phyloP scores from a whole-genome alignment of 1,140 invertebrate genomes.

The Cyclargus thomasi region DNA sequence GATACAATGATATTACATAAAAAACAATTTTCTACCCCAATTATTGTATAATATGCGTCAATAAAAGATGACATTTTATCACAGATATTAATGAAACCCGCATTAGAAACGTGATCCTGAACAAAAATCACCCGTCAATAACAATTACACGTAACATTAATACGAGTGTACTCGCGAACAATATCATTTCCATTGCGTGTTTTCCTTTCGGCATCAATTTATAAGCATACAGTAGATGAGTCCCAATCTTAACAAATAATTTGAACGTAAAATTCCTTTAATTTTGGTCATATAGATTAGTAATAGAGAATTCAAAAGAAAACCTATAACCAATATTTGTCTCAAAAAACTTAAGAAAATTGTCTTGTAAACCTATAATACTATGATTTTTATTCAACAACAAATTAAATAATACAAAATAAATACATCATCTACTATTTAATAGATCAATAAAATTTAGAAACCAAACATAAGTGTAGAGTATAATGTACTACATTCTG shows the following conservation, averaged over 20 bases:
- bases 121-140: constrained; percentile 43
- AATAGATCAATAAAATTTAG: background rate
- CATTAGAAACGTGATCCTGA: constrained; percentile 29
- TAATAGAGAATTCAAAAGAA: too few species aligned
- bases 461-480: constrained; percentile 7
- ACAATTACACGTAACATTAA: constrained; percentile 39
- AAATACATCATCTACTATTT: background rate
- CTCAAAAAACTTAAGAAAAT: too few species aligned
- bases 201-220: constrained; percentile 3
- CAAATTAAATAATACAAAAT: too few species aligned
- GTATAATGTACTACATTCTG: too few species aligned
- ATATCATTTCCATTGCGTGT: constrained; percentile 20
- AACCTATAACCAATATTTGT: too few species aligned
- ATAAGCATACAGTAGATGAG: background rate
- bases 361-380: too few species aligned
- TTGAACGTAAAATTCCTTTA: too few species aligned
- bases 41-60: constrained; percentile 12
- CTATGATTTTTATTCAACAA: too few species aligned
- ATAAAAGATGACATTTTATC: constrained; percentile 12
- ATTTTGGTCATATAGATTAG: too few species aligned
- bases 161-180: constrained; percentile 17
- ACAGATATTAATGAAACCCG: constrained; percentile 28
- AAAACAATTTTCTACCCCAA: constrained; percentile 14
- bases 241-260: too few species aligned
- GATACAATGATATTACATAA: constrained; percentile 7